Conservation (phyloP, 2,888 invertebrate species). For the Caenorhabditis virilis region DNA sequence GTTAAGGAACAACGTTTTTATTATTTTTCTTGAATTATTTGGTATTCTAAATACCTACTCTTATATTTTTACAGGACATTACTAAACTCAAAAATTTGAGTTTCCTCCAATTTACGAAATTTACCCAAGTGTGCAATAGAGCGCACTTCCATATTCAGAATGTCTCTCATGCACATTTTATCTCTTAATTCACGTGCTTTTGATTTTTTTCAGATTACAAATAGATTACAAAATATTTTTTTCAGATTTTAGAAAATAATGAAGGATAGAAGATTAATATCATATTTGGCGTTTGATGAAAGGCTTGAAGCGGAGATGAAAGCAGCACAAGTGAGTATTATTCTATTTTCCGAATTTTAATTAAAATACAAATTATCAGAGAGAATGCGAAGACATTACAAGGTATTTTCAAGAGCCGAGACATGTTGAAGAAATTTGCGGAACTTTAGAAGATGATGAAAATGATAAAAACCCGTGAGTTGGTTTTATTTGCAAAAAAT, state of each 20-base stretch:
- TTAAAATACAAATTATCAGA: conserved; percentile 16
- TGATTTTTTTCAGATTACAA: neutral
- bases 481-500: conserved; percentile 8
- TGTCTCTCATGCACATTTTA: neutral
- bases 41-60: too few species aligned
- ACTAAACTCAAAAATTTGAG: too few species aligned
- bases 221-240: neutral
- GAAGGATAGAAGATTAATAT: conserved; percentile 12
- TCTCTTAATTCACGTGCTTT: neutral
- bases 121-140: neutral
- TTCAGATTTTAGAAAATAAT: conserved; percentile 5
- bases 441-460: conserved; percentile 38
- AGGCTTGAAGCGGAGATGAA: conserved; percentile 27
- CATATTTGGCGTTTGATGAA: conserved; percentile 13
- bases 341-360: neutral
- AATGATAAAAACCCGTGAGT: conserved; percentile 31
- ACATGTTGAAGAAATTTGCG: conserved; percentile 59
- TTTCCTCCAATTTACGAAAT: too few species aligned
- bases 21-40: too few species aligned
- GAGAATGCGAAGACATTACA: conserved; percentile 30
- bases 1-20: too few species aligned
- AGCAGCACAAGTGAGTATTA: conserved; percentile 18
- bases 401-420: conserved; percentile 60
- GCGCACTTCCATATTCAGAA: neutral
- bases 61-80: too few species aligned